Percentiles rank a stretch among this genome's conserved stretches.
Conservation (phyloP, 2,888 invertebrate species). For the Octonoba sinensis region DNA sequence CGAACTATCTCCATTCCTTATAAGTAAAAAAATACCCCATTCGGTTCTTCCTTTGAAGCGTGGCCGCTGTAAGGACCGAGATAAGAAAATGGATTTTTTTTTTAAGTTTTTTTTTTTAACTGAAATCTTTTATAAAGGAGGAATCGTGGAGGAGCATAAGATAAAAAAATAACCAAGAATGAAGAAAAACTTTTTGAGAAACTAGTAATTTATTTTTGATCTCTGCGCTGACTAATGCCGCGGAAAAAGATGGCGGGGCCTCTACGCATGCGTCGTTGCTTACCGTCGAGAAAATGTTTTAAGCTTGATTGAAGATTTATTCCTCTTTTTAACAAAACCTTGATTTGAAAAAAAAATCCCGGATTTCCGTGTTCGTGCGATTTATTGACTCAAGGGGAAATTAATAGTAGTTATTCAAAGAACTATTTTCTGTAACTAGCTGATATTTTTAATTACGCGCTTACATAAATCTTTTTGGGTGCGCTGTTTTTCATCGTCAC, state of each 20-base stretch:
- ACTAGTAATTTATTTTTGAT: conserved; percentile 53
- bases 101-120: background rate
- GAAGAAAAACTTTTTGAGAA: conserved; percentile 15
- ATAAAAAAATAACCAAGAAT: conserved; percentile 29
- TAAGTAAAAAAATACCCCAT: conserved; percentile 35
- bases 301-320: conserved; percentile 39
- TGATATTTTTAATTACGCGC: too few relatives aligned
- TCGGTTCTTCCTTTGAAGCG: conserved; percentile 15
- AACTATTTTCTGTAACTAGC: too few relatives aligned
- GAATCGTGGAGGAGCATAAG: conserved; percentile 3
- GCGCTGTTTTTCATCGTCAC: too few relatives aligned
- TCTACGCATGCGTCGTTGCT: background rate
- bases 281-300: conserved; percentile 25
- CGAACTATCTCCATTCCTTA: conserved; percentile 12
- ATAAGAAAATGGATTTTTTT: conserved; percentile 38
- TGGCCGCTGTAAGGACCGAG: conserved; percentile 29
- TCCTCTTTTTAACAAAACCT: background rate
- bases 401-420: too few relatives aligned
- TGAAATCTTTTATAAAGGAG: conserved; percentile 37
- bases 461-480: too few relatives aligned
- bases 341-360: too few relatives aligned
- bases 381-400: too few relatives aligned
- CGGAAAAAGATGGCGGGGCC: conserved; percentile 36
- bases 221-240: conserved; percentile 45
- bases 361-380: too few relatives aligned